phyloP scores from a whole-genome alignment of 2,888 invertebrate genomes.

The Cordylochernes scorpioides region DNA sequence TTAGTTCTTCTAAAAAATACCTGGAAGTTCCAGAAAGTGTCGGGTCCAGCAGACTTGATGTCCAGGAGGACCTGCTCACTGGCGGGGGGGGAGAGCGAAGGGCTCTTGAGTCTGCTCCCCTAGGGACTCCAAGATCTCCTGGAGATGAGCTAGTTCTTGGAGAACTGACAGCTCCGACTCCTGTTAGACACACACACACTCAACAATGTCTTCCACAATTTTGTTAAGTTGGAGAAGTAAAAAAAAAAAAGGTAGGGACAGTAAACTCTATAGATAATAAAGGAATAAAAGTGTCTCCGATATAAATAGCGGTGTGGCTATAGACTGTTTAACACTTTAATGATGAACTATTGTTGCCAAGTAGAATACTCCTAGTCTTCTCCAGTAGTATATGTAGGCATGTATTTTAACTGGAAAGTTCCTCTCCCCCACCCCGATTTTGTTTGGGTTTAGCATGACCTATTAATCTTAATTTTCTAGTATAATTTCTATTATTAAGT shows the following conservation, averaged over 20 bases:
- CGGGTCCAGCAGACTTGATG: constrained; percentile 26
- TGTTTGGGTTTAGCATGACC: too few species aligned
- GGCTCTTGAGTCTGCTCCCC: constrained; percentile 63
- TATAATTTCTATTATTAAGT: too few species aligned
- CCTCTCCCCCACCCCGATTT: too few species aligned
- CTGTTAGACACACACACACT: constrained; percentile 30
- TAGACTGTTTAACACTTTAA: too few species aligned
- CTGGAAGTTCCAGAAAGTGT: constrained; percentile 27
- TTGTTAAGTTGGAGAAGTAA: neutral
- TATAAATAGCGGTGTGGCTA: too few species aligned
- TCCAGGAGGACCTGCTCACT: constrained; percentile 46
- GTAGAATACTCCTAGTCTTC: too few species aligned
- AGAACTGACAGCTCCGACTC: constrained; percentile 81
- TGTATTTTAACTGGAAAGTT: too few species aligned
- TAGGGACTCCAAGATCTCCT: constrained; percentile 59
- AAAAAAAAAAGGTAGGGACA: neutral
- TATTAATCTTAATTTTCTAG: too few species aligned
- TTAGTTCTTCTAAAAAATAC: constrained; percentile 13
- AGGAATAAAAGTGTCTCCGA: neutral
- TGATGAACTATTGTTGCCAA: too few species aligned
- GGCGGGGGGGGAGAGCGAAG: constrained; percentile 49
- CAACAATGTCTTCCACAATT: neutral
- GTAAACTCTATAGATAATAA: too few species aligned
- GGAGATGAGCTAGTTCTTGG: constrained; percentile 68
- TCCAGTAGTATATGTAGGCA: too few species aligned